These are phyloP conservation scores for Epiblema foenella DNA, from an alignment of 2,888 invertebrate species.

Conservation along the genomic window DNA sequence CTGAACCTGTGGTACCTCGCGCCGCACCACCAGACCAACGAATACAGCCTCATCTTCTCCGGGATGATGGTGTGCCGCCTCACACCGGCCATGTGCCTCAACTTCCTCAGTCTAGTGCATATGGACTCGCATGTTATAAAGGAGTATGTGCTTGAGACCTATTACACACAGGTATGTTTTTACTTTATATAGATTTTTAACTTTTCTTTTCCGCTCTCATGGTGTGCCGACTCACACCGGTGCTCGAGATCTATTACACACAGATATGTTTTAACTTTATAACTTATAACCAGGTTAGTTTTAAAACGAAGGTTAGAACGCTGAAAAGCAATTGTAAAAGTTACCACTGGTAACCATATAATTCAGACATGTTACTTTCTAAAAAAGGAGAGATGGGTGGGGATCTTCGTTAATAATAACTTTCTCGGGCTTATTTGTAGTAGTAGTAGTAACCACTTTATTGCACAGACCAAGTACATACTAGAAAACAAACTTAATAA, in stretches of 20 bases:
- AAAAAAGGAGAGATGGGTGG: too few relatives aligned
- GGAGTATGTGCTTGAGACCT: conserved; percentile 92
- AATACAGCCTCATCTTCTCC: conserved; percentile 98
- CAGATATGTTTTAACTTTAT: conserved; percentile 86
- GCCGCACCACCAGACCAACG: conserved; percentile 98
- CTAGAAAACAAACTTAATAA: too few relatives aligned
- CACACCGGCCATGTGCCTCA: conserved; percentile 99
- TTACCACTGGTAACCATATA: too few relatives aligned
- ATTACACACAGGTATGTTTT: conserved; percentile 93
- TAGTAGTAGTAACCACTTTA: too few relatives aligned
- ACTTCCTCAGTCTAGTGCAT: conserved; percentile 98
- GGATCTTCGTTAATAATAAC: too few relatives aligned
- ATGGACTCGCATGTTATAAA: conserved; percentile 98
- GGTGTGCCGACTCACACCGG: conserved; percentile 98
- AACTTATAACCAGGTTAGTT: too few relatives aligned
- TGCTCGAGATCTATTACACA: conserved; percentile 97
- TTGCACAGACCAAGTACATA: too few relatives aligned
- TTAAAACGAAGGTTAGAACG: too few relatives aligned
- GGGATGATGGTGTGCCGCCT: conserved; percentile 99
- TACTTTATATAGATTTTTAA: too few relatives aligned
- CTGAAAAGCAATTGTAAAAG: too few relatives aligned
- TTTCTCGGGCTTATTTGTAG: too few relatives aligned
- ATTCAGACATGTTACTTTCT: too few relatives aligned
- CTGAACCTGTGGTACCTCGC: conserved; percentile 98
- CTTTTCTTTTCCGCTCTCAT: conserved; percentile 99